These are phyloP conservation scores for Epiblema foenella DNA, from an alignment of 2,888 invertebrate species.

Conservation along the genomic window DNA sequence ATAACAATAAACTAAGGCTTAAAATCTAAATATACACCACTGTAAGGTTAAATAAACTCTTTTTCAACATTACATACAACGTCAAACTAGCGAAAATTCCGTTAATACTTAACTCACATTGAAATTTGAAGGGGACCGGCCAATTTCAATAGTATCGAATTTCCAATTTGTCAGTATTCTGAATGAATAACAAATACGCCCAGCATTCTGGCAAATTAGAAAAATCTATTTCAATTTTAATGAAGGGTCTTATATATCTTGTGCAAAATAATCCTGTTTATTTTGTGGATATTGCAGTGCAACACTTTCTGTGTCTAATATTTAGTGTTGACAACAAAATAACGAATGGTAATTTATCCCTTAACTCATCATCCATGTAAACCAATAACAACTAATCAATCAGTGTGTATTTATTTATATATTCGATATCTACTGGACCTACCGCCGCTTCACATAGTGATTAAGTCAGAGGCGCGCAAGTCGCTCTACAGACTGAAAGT, in stretches of 20 bases:
- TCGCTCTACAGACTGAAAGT: too few relatives aligned
- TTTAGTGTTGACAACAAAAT: too few relatives aligned
- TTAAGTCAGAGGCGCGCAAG: too few relatives aligned
- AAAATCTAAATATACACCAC: too few relatives aligned
- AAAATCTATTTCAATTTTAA: constrained; percentile 5
- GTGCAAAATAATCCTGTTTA: neutral
- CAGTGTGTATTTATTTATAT: too few relatives aligned
- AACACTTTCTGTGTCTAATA: too few relatives aligned
- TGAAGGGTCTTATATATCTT: constrained; percentile 11
- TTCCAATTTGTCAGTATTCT: constrained; percentile 35
- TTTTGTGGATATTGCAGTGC: neutral
- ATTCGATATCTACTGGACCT: too few relatives aligned
- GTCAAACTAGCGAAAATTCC: neutral
- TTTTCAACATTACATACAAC: neutral
- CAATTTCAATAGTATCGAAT: constrained; percentile 32
- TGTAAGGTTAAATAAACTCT: too few relatives aligned
- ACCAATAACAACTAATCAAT: too few relatives aligned
- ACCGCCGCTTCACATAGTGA: too few relatives aligned
- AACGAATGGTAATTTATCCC: neutral
- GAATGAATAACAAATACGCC: constrained; percentile 9
- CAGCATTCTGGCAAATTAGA: neutral
- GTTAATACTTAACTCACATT: neutral
- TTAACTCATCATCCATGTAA: neutral
- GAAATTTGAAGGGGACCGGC: neutral
- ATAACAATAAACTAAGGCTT: too few relatives aligned